Evolutionary conservation across 2,113 vertebrate species (phyloP).

Genomic region (Nannobrachium achirus): DNA sequence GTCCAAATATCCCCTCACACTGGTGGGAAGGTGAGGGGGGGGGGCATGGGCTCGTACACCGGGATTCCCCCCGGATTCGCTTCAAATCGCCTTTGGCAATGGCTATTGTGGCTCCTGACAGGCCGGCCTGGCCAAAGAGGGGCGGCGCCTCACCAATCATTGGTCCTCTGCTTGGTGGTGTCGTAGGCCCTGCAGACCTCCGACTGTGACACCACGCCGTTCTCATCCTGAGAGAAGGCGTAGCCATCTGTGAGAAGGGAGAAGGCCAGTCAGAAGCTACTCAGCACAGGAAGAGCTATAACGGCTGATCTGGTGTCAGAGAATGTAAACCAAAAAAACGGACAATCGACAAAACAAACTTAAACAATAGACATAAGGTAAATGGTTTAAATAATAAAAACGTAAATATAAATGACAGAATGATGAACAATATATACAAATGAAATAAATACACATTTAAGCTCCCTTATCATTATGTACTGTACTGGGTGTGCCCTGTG

Average conservation of each 20-base stretch:
- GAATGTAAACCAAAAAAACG: background rate
- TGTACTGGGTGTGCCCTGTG: background rate
- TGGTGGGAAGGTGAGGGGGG: background rate
- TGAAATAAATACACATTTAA: background rate
- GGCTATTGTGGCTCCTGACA: conserved; percentile 41
- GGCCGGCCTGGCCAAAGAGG: conserved; percentile 35
- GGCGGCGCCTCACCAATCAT: conserved; percentile 87
- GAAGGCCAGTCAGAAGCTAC: background rate
- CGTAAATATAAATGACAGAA: conserved; percentile 6
- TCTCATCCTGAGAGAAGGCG: conserved; percentile 98
- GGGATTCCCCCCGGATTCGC: conserved; percentile 33
- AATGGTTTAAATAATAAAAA: too few species aligned
- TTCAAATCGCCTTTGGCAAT: conserved; percentile 53
- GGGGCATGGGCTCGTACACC: conserved; percentile 46
- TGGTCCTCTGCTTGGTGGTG: conserved; percentile 94
- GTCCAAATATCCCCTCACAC: conserved; percentile 36
- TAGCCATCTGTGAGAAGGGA: conserved; percentile 87
- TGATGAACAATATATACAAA: background rate
- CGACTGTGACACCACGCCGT: conserved; percentile 97
- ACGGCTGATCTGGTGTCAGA: background rate
- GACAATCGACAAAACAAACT: background rate
- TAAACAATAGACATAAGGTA: conserved; percentile 12
- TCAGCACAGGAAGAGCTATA: too few species aligned
- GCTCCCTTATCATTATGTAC: conserved; percentile 7
- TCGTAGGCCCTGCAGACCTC: conserved; percentile 98